Evolutionary conservation across 2,888 invertebrate genomes (phyloP).

Genomic region (Ectemnius lituratus): DNA sequence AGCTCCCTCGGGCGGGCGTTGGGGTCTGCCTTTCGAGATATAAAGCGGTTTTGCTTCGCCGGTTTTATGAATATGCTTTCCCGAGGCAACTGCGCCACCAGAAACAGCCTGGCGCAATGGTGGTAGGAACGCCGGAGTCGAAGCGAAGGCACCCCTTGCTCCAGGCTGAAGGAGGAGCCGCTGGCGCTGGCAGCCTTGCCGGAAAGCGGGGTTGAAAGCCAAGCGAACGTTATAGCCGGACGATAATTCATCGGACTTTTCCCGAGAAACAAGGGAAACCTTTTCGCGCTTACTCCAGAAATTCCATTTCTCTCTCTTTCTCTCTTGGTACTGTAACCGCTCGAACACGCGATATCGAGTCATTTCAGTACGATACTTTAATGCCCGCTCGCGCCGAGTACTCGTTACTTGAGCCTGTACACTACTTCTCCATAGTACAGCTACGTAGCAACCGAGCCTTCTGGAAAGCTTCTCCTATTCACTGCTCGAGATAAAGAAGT

Average conservation of each 20-base stretch:
- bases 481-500: neutral
- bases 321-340: neutral
- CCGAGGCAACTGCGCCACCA: constrained; percentile 39
- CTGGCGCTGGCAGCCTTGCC: constrained; percentile 33
- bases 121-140: neutral
- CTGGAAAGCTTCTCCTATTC: neutral
- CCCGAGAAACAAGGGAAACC: constrained; percentile 66
- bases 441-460: neutral
- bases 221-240: constrained; percentile 63
- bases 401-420: neutral
- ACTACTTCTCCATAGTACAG: neutral
- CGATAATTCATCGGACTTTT: constrained; percentile 65
- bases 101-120: neutral
- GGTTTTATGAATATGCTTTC: constrained; percentile 77
- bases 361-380: neutral
- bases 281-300: constrained; percentile 41
- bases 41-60: constrained; percentile 74
- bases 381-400: neutral
- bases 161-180: constrained; percentile 52
- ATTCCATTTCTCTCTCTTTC: constrained; percentile 11
- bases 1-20: constrained; percentile 14
- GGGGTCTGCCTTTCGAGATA: constrained; percentile 60
- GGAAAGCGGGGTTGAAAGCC: constrained; percentile 60
- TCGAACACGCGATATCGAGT: constrained; percentile 2
- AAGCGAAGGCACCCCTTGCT: constrained; percentile 54